These are phyloP conservation scores for Halcyon smyrnensis DNA, from an alignment of 2,797 vertebrate genomes.

Conservation along the genomic window DNA sequence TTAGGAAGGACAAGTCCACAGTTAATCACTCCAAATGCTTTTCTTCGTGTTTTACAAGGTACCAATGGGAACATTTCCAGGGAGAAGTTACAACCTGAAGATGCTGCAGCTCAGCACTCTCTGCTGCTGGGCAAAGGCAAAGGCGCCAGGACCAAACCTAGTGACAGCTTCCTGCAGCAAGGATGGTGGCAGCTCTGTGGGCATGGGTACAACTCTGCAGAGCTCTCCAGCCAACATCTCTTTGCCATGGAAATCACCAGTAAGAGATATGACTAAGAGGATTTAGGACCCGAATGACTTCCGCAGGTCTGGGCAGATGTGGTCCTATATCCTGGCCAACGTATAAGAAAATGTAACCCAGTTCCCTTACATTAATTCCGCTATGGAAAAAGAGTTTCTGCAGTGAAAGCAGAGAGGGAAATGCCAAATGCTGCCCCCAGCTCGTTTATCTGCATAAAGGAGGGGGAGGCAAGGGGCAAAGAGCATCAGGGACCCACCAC, in stretches of 20 bases:
- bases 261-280: neutral
- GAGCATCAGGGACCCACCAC: neutral
- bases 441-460: rapidly evolving
- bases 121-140: neutral
- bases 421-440: neutral
- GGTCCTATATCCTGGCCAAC: neutral
- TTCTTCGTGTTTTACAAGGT: neutral
- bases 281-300: neutral
- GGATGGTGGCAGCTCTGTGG: neutral
- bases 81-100: neutral
- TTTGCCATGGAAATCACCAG: neutral
- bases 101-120: neutral
- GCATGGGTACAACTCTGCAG: rapidly evolving
- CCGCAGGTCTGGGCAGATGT: constrained; percentile 1
- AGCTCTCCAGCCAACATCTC: rapidly evolving
- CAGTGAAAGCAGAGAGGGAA: neutral
- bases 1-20: neutral
- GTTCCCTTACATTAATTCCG: neutral
- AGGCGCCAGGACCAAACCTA: neutral
- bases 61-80: neutral
- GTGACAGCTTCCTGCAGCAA: neutral
- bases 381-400: neutral
- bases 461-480: neutral
- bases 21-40: neutral
- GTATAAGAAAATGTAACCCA: neutral